A percentile compares a stretch with the other conserved stretches of the same genome.
These are phyloP conservation scores for Agapostemon virescens DNA, from an alignment of 2,888 invertebrate species.

Conservation along the genomic window DNA sequence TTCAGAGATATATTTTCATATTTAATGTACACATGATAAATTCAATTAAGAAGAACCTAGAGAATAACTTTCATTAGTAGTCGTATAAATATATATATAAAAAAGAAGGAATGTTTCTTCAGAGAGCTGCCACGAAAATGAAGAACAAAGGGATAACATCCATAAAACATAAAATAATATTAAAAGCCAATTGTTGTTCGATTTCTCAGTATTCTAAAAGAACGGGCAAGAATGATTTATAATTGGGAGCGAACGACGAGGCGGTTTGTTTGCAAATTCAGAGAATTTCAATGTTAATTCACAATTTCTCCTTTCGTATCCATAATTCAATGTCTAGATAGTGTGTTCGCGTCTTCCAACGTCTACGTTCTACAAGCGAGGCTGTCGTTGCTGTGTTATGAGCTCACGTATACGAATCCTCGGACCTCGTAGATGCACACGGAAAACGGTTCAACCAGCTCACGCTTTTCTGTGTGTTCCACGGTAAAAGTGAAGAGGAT, in stretches of 20 bases:
- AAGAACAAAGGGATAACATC: neutral
- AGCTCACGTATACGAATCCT: slow-evolving; percentile 20
- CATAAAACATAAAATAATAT: neutral
- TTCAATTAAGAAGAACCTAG: neutral
- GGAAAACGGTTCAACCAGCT: slow-evolving; percentile 60
- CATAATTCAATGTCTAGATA: slow-evolving; percentile 30
- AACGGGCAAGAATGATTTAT: neutral
- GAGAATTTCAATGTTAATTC: slow-evolving; percentile 34
- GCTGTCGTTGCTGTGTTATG: neutral
- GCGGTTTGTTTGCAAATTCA: neutral
- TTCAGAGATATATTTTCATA: neutral
- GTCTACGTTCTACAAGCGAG: slow-evolving; percentile 18
- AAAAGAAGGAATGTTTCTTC: neutral
- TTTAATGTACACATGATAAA: neutral
- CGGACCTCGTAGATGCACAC: neutral
- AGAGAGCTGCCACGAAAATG: neutral
- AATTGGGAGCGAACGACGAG: slow-evolving; percentile 5
- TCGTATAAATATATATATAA: neutral
- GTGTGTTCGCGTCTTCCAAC: slow-evolving; percentile 17
- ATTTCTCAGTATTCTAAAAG: slow-evolving; percentile 12
- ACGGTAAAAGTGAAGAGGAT: slow-evolving; percentile 73
- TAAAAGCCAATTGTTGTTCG: slow-evolving; percentile 1
- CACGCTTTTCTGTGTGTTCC: slow-evolving; percentile 66
- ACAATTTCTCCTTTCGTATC: slow-evolving; percentile 34
- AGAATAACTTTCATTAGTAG: neutral